phyloP scores from a whole-genome alignment of 1,140 invertebrate genomes.

The Propsilocerus akamusi region DNA sequence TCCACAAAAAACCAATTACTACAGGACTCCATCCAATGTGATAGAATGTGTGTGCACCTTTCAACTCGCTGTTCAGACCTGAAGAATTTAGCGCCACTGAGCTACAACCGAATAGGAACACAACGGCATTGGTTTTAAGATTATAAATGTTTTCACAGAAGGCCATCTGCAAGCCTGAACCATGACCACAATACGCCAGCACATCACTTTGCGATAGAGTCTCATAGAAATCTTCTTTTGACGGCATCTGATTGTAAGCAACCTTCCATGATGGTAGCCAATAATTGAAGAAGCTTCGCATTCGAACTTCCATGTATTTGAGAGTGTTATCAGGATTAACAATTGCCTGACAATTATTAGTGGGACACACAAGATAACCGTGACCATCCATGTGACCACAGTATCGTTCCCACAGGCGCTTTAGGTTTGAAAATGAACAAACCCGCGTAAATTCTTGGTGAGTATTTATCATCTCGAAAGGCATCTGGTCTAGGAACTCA shows the following conservation, averaged over 20 bases:
- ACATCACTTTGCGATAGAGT: not conserved
- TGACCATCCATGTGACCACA: not conserved
- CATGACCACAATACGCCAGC: not conserved
- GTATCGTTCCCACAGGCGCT: not conserved
- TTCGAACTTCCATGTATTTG: not conserved
- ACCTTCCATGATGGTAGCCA: slow-evolving; percentile 1
- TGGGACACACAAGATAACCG: not conserved
- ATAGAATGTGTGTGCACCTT: not conserved
- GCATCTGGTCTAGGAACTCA: slow-evolving; percentile 1
- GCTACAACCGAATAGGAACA: not conserved
- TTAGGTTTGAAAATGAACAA: not conserved
- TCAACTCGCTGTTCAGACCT: not conserved
- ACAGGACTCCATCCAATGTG: not conserved
- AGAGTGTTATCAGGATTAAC: not conserved
- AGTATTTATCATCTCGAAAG: not conserved
- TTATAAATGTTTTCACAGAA: not conserved
- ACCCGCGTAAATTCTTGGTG: slow-evolving; percentile 1
- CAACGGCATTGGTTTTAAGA: not conserved
- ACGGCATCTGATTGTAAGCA: not conserved
- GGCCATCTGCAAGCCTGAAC: not conserved
- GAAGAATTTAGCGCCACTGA: not conserved
- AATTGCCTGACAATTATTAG: not conserved
- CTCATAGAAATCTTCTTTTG: not conserved
- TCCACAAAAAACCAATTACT: not conserved
- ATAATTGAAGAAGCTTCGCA: not conserved